These are phyloP conservation scores for Thermophis baileyi DNA, from an alignment of 2,113 vertebrate species.

Conservation along the genomic window DNA sequence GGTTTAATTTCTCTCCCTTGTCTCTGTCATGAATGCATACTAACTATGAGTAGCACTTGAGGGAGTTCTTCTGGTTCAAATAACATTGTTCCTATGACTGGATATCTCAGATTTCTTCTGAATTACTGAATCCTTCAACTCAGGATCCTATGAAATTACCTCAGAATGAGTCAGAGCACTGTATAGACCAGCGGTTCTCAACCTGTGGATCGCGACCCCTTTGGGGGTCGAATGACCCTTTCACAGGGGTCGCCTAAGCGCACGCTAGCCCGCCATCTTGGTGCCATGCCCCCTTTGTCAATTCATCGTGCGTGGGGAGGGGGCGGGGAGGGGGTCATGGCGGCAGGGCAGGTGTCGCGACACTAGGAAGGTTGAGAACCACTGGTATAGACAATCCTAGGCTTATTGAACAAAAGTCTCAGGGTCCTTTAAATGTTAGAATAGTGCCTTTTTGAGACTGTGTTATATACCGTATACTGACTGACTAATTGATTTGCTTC, in stretches of 20 bases:
- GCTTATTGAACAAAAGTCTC: not conserved
- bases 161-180: not conserved
- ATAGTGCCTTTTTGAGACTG: not conserved
- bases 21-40: not conserved
- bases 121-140: not conserved
- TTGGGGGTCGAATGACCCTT: too few species aligned
- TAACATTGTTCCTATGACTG: not conserved
- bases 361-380: too few species aligned
- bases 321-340: too few species aligned
- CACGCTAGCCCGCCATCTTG: too few species aligned
- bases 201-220: too few species aligned
- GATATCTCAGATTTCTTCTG: not conserved
- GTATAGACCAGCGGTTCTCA: too few species aligned
- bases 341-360: too few species aligned
- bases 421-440: not conserved
- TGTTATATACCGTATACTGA: not conserved
- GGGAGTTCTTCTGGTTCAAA: not conserved
- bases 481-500: not conserved
- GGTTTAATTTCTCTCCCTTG: not conserved
- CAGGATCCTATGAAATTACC: not conserved
- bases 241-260: too few species aligned
- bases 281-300: too few species aligned
- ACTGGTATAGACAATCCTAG: not conserved
- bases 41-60: not conserved
- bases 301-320: too few species aligned